These are phyloP conservation scores for Lepisosteus oculatus DNA, from an alignment of 2,113 vertebrate species.

Conservation along the genomic window DNA sequence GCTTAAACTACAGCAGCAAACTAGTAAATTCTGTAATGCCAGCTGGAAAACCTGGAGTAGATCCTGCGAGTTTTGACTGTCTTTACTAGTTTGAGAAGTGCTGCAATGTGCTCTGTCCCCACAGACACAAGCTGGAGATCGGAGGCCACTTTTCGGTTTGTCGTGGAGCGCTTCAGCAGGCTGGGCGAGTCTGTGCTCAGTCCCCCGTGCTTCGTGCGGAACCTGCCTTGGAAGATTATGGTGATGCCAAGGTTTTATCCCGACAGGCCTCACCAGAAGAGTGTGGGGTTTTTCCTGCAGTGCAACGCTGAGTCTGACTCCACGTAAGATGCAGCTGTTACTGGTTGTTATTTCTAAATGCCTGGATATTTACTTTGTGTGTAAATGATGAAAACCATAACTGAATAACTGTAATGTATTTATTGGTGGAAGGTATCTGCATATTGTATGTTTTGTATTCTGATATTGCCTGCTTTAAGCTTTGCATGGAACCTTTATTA, in stretches of 20 bases:
- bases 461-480: too few species aligned
- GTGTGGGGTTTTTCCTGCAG: slow-evolving; percentile 96
- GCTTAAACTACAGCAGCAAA: too few species aligned
- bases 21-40: too few species aligned
- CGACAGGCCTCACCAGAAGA: slow-evolving; percentile 96
- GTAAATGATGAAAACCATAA: too few species aligned
- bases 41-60: background rate
- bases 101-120: background rate
- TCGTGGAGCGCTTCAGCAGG: slow-evolving; percentile 94
- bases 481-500: too few species aligned
- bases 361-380: too few species aligned
- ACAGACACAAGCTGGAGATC: slow-evolving; percentile 97
- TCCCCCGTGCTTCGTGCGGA: slow-evolving; percentile 94
- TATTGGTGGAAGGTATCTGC: too few species aligned
- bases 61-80: background rate
- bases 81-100: too few species aligned
- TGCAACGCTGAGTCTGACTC: slow-evolving; percentile 98
- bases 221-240: slow-evolving; percentile 99
- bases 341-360: too few species aligned
- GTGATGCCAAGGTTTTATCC: slow-evolving; percentile 98
- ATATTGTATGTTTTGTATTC: too few species aligned
- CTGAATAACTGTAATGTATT: too few species aligned
- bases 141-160: slow-evolving; percentile 95
- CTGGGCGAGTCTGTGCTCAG: slow-evolving; percentile 96
- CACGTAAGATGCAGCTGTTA: slow-evolving; percentile 73